phyloP scores from a whole-genome alignment of 2,797 vertebrate genomes.

The Synanceia verrucosa region DNA sequence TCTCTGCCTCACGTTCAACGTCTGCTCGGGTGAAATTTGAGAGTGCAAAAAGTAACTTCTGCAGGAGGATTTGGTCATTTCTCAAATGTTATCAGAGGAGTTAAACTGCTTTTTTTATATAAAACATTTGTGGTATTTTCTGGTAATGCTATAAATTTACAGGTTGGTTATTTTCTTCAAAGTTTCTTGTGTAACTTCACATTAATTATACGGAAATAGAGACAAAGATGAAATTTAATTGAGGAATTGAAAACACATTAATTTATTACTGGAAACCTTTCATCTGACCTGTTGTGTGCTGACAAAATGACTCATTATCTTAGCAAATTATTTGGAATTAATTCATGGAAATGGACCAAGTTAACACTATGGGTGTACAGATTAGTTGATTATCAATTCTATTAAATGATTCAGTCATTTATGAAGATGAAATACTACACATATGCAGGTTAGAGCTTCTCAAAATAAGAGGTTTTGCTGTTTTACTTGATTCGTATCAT shows the following conservation, averaged over 20 bases:
- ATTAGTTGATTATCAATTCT: not conserved
- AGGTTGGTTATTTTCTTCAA: not conserved
- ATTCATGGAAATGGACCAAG: not conserved
- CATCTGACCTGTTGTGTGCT: not conserved
- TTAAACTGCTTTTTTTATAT: not conserved
- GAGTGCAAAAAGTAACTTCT: conserved; percentile 49
- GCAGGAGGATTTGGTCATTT: conserved; percentile 4
- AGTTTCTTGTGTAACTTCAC: not conserved
- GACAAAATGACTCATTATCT: not conserved
- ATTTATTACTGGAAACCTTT: not conserved
- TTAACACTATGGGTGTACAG: not conserved
- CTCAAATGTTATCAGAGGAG: not conserved
- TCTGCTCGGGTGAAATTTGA: conserved; percentile 4
- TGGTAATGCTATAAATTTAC: not conserved
- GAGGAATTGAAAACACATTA: not conserved
- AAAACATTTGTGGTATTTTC: not conserved
- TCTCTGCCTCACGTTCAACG: not conserved
- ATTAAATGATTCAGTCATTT: not conserved
- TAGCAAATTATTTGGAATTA: not conserved
- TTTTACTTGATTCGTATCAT: not conserved
- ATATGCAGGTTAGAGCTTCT: not conserved
- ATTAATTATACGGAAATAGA: not conserved
- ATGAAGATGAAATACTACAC: not conserved
- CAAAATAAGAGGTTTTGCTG: not conserved
- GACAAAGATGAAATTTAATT: not conserved